Evolutionary conservation across 2,888 invertebrate species (phyloP).

Genomic region (Cactoblastis cactorum): DNA sequence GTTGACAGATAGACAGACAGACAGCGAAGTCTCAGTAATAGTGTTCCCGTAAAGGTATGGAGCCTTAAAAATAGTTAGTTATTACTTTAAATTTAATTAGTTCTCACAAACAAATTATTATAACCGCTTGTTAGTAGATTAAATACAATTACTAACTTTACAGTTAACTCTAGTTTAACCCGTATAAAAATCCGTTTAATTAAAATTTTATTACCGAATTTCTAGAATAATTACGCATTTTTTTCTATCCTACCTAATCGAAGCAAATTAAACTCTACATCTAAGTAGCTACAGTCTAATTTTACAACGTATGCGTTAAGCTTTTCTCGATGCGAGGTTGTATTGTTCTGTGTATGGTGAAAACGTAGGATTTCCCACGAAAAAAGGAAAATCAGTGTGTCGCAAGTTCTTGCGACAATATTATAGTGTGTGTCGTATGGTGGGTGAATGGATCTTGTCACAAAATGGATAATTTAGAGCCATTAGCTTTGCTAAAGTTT

Average conservation of each 20-base stretch:
- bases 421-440: slow-evolving; percentile 45
- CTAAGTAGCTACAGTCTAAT: background rate
- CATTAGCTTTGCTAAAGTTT: background rate
- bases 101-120: background rate
- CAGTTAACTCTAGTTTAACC: background rate
- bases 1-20: too few relatives aligned
- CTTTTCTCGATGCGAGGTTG: background rate
- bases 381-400: slow-evolving; percentile 62
- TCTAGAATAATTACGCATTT: background rate
- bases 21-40: too few relatives aligned
- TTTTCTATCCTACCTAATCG: background rate
- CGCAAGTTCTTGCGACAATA: slow-evolving; percentile 14
- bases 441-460: slow-evolving; percentile 11
- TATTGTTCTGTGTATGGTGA: slow-evolving; percentile 42
- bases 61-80: too few relatives aligned
- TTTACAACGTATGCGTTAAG: background rate
- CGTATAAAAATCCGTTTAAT: background rate
- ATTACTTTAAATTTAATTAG: background rate
- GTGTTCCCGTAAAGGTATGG: too few relatives aligned
- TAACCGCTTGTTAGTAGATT: background rate
- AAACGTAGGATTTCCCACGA: slow-evolving; percentile 70
- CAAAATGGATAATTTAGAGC: slow-evolving; percentile 13
- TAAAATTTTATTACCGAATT: slow-evolving; percentile 10
- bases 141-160: background rate
- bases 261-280: background rate